Percentiles rank a stretch among this genome's conserved stretches.
phyloP scores from a whole-genome alignment of 2,797 vertebrate species.

The Sebastes alutus region DNA sequence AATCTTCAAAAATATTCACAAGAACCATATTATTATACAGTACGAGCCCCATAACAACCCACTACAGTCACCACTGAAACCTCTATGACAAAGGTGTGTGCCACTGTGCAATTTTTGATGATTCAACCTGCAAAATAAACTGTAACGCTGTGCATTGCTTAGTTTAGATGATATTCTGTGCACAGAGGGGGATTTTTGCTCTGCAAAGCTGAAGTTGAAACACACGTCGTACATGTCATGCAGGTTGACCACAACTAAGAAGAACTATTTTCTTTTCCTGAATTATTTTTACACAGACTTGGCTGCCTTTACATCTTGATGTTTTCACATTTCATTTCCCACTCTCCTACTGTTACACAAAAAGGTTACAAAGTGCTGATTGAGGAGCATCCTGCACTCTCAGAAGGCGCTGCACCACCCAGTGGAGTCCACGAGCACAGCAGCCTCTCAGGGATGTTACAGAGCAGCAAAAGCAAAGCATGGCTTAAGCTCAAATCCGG shows the following conservation, averaged over 20 bases:
- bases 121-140: slow-evolving; percentile 42
- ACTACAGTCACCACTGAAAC: slow-evolving; percentile 43
- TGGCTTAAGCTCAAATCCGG: slow-evolving; percentile 53
- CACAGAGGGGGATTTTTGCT: slow-evolving; percentile 28
- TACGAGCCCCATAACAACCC: slow-evolving; percentile 34
- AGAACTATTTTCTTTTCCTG: slow-evolving; percentile 47
- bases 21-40: slow-evolving; percentile 63
- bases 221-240: slow-evolving; percentile 47
- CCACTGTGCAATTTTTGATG: slow-evolving; percentile 14
- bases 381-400: slow-evolving; percentile 44
- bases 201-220: slow-evolving; percentile 42
- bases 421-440: slow-evolving; percentile 61
- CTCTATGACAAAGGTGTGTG: slow-evolving; percentile 53
- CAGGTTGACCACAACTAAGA: slow-evolving; percentile 59
- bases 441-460: slow-evolving; percentile 37
- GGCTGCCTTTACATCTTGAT: slow-evolving; percentile 56
- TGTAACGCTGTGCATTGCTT: background rate
- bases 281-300: slow-evolving; percentile 50
- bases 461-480: slow-evolving; percentile 34
- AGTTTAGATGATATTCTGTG: background rate
- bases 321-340: slow-evolving; percentile 75
- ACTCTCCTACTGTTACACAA: slow-evolving; percentile 77
- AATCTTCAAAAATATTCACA: slow-evolving; percentile 67
- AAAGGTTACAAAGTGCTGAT: slow-evolving; percentile 64
- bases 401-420: slow-evolving; percentile 70